phyloP scores from a whole-genome alignment of 2,113 vertebrate genomes.

The Trichechus manatus region DNA sequence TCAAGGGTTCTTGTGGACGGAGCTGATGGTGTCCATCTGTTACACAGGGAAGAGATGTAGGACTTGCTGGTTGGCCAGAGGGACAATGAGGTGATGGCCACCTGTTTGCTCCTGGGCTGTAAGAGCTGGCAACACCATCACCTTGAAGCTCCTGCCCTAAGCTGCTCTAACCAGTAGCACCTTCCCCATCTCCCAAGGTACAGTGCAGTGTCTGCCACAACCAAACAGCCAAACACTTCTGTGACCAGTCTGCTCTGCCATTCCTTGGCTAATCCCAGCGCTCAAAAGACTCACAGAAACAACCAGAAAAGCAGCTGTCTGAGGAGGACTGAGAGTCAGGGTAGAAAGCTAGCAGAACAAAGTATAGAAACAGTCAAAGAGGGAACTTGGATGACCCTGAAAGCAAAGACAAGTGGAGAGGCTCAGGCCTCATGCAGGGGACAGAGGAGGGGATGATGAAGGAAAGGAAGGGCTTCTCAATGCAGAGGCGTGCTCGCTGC shows the following conservation, averaged over 20 bases:
- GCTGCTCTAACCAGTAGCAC: constrained; percentile 90
- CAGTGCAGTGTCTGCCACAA: constrained; percentile 93
- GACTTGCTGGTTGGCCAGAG: constrained; percentile 92
- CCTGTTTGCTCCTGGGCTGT: constrained; percentile 92
- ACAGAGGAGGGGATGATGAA: constrained; percentile 84
- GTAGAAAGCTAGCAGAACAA: constrained; percentile 88
- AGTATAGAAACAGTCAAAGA: constrained; percentile 90
- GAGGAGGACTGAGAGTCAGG: constrained; percentile 88
- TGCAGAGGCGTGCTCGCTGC: constrained; percentile 87
- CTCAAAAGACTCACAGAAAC: constrained; percentile 87
- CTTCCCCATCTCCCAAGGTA: constrained; percentile 91
- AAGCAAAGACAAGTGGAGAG: constrained; percentile 89
- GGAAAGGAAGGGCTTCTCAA: constrained; percentile 88
- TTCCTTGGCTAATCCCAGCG: constrained; percentile 83
- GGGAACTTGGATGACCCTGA: constrained; percentile 92
- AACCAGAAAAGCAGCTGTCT: constrained; percentile 86
- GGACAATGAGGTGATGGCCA: constrained; percentile 92
- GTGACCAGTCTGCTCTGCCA: constrained; percentile 87
- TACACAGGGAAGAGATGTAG: constrained; percentile 91
- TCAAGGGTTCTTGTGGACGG: constrained; percentile 91
- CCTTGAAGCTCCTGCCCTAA: constrained; percentile 89
- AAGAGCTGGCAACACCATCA: constrained; percentile 89
- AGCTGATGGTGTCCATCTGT: constrained; percentile 92
- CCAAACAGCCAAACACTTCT: constrained; percentile 90
- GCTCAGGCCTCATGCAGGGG: constrained; percentile 85